Evolutionary conservation across 2,888 invertebrate genomes (phyloP), one percentile per base, ranked within the genome.

Genomic region (Thelaira solivaga): DNA sequence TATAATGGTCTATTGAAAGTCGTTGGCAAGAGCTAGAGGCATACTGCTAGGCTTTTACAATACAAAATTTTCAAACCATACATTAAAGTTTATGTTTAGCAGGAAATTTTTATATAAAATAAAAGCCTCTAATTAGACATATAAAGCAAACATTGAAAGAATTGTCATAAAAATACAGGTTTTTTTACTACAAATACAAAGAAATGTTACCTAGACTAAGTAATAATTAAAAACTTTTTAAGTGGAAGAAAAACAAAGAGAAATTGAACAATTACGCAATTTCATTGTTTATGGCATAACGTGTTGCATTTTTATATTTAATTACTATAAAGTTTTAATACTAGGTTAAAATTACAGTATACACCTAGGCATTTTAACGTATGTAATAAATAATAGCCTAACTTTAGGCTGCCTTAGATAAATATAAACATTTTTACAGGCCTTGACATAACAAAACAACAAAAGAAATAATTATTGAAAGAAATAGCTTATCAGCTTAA

Each of bases 71-170:
- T 47, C 11, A 47, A 4, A 29, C 10, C 22, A 10, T 2, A 16
- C 55, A 55, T 45, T n/a, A 20, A 11, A 34, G 7, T 16, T 8
- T 41, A 16, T 13, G 7, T 41, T 65, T 41, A 51, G 39, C 39
- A 13, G 51, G n/a, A 29, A 51, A 26, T 26, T 64, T 26, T 29
- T 36, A 34, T 7, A n/a, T 45, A 67, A 43, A 2, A 45, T n/a
- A 29, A 57, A 22, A n/a, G 6, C 13, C 13, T 29, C 59, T 69
- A 69, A 69, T 69, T 49, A 59, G 26, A 11, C 8, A 49, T 26
- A 24, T 49, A 49, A 49, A 29, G 34, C 24, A 59, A 22, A 59
- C 11, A 49, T 39, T 36, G 13, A 20, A n/a, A n/a, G 26, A 20
- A 49, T 20, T 47, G 13, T 36, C 26, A 47, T 43, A 16, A 53